Conservation (phyloP, 2,113 vertebrate species). For the Charadrius vociferus region DNA sequence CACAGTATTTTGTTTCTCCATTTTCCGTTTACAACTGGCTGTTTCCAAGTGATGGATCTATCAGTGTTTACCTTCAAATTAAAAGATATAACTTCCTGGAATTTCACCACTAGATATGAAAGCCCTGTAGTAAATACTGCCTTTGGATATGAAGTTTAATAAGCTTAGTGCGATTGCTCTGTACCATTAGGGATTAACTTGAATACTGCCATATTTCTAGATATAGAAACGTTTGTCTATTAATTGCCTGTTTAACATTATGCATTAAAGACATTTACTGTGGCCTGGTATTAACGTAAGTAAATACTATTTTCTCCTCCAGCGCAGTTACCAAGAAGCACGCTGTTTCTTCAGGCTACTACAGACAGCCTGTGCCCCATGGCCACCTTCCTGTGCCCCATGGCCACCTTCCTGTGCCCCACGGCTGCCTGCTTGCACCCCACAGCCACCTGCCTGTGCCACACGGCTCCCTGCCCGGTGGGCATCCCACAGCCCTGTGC, state of each 20-base stretch:
- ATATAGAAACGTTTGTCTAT: conserved; percentile 33
- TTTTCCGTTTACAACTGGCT: conserved; percentile 1
- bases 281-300: conserved; percentile 25
- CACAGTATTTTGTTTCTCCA: not conserved
- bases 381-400: not conserved
- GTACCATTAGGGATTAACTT: conserved; percentile 50
- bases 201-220: conserved; percentile 20
- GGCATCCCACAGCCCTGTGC: not conserved
- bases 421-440: not conserved
- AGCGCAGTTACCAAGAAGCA: not conserved
- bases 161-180: conserved; percentile 29
- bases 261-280: conserved; percentile 45
- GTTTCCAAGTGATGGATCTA: conserved; percentile 3
- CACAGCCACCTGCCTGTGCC: fast-evolving
- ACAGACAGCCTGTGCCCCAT: not conserved
- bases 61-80: conserved; percentile 58
- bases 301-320: conserved; percentile 5
- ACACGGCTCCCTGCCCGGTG: not conserved
- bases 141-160: conserved; percentile 52
- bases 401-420: not conserved
- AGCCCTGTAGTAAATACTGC: conserved; percentile 23
- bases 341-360: not conserved
- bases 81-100: conserved; percentile 44
- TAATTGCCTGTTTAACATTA: conserved; percentile 63
- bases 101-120: conserved; percentile 28